Evolutionary conservation across 2,888 invertebrate genomes (phyloP).

Genomic region (Nycteola revayana): DNA sequence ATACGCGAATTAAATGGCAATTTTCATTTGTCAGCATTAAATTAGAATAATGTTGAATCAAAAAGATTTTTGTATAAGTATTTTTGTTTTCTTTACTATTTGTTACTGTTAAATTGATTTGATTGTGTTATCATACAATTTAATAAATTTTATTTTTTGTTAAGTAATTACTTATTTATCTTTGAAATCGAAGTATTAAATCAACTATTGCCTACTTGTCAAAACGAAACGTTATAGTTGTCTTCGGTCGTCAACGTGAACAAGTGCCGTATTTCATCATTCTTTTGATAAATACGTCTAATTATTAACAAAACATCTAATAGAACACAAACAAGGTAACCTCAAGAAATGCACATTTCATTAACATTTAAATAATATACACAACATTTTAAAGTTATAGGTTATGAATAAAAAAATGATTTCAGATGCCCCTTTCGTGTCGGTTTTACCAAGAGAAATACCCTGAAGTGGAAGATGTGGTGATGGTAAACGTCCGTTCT

Average conservation of each 20-base stretch:
- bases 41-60: too few relatives aligned
- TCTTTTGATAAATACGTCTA: constrained; percentile 37
- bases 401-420: constrained; percentile 53
- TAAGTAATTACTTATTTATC: neutral
- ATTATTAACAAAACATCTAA: constrained; percentile 33
- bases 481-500: constrained; percentile 98
- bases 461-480: constrained; percentile 99
- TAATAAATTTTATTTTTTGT: neutral
- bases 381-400: constrained; percentile 33
- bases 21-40: too few relatives aligned
- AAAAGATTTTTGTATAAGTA: too few relatives aligned
- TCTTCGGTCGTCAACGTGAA: constrained; percentile 70
- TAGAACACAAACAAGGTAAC: constrained; percentile 49
- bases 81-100: too few relatives aligned
- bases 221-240: constrained; percentile 45
- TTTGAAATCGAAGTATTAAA: too few relatives aligned
- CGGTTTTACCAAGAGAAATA: constrained; percentile 98
- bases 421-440: constrained; percentile 94
- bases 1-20: too few relatives aligned
- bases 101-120: too few relatives aligned
- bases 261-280: constrained; percentile 64
- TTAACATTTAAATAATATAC: neutral
- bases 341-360: constrained; percentile 1
- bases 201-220: constrained; percentile 12
- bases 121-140: too few relatives aligned